phyloP scores from a whole-genome alignment of 2,888 invertebrate genomes.

The Andrena camellia region DNA sequence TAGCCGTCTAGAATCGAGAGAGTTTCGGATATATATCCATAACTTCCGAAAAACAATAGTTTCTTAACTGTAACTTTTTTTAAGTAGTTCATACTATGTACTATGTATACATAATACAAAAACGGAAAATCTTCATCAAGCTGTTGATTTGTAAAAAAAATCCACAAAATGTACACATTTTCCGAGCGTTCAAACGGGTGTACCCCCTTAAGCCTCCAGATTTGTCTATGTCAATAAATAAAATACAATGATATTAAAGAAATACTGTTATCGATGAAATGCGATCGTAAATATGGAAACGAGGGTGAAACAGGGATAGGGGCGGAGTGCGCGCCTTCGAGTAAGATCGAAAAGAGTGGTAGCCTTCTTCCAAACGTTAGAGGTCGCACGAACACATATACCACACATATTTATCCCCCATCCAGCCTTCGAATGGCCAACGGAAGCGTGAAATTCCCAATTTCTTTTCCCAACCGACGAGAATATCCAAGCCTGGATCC shows the following conservation, averaged over 20 bases:
- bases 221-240: too few species aligned
- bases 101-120: too few species aligned
- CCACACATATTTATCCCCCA: slow-evolving; percentile 67
- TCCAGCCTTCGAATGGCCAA: slow-evolving; percentile 76
- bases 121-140: too few species aligned
- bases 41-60: too few species aligned
- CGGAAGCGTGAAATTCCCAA: slow-evolving; percentile 84
- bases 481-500: slow-evolving; percentile 70
- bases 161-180: too few species aligned
- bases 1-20: too few species aligned
- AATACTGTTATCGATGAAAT: slow-evolving; percentile 63
- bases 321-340: slow-evolving; percentile 55
- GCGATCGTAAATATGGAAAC: slow-evolving; percentile 34
- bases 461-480: slow-evolving; percentile 80
- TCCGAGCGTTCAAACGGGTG: too few species aligned
- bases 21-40: too few species aligned
- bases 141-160: too few species aligned
- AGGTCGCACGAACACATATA: slow-evolving; percentile 58
- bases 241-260: slow-evolving; percentile 29
- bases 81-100: too few species aligned
- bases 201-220: too few species aligned
- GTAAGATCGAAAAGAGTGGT: slow-evolving; percentile 68
- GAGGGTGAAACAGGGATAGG: neutral
- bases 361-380: slow-evolving; percentile 71
- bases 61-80: too few species aligned